Base-by-base conservation (phyloP, 92 coral and sea anemone genomes). In the Zoanthus solanderi region DNA sequence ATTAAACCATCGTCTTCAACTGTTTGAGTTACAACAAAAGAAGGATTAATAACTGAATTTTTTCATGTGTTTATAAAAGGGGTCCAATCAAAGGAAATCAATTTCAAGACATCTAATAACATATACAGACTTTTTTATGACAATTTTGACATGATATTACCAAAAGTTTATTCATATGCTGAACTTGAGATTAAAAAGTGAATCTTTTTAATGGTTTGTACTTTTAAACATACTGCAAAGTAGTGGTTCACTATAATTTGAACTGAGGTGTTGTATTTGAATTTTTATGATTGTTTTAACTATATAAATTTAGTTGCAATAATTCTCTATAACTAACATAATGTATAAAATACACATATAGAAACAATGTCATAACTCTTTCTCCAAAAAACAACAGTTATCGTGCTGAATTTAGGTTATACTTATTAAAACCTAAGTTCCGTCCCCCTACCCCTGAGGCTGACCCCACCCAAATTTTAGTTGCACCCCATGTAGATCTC, bases 391-490 rank as follows among this genome's bases (percentile, higher is more conserved):
- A 54, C 53, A 77, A 77, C 61, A 28, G 44, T 12, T 23, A 16
- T n/a, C 6, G 17, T 15, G 72, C 14, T 60, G 9, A 54, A 54
- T 18, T 32, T 54, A 31, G 30, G 34, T 31, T 78, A 23, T 14
- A 32, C 10, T 17, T 28, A 8, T n/a, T 34, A 31, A 18, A 66
- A 12, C 7, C 28, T 2, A 67, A 13, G 29, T 17, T 13, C 45
- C 14, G 8, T 0, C 85, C 75, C 85, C 28, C 85, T 81, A 44
- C 85, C 85, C 85, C 74, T 45, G 14, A 47, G 75, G 12, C 5
- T 18, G 85, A 45, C 85, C 67, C 85, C 85, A 81, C 85, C 85
- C 85, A 65, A 81, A 45, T 28, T 37, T 54, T 23, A 69, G 6
- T 46, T 50, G 17, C 67, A 61, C 76, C 72, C 85, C 61, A 81